These are phyloP conservation scores for Lithophane semibrunnea DNA, from an alignment of 2,888 invertebrate genomes.

Conservation along the genomic window DNA sequence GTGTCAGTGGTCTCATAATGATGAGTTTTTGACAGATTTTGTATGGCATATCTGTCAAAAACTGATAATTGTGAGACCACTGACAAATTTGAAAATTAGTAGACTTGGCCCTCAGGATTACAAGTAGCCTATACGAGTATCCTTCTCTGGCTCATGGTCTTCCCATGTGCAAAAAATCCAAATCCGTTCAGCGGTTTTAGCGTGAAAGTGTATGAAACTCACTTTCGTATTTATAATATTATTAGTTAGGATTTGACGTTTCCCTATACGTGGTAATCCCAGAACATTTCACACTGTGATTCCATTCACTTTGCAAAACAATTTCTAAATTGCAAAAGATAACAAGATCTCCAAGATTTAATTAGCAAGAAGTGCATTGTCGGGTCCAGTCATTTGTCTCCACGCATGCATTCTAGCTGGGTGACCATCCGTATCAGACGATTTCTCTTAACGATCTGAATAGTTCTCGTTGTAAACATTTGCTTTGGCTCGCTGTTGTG, in stretches of 20 bases:
- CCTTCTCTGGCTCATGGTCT: too few species aligned
- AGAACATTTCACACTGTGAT: not conserved
- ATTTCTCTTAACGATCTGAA: slow-evolving; percentile 79
- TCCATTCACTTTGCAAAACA: not conserved
- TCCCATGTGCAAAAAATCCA: too few species aligned
- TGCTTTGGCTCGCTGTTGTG: slow-evolving; percentile 63
- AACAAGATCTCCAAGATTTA: slow-evolving; percentile 13
- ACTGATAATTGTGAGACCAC: too few species aligned
- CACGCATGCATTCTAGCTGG: slow-evolving; percentile 76
- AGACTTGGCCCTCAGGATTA: too few species aligned
- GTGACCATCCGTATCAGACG: slow-evolving; percentile 79
- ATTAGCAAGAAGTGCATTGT: slow-evolving; percentile 55
- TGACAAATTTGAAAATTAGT: too few species aligned
- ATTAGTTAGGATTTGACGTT: not conserved
- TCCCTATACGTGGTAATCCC: not conserved
- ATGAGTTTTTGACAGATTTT: too few species aligned
- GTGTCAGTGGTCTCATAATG: too few species aligned
- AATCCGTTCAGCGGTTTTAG: too few species aligned
- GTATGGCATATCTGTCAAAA: too few species aligned
- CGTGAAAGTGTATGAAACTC: too few species aligned
- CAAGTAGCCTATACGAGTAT: too few species aligned
- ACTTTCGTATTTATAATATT: too few species aligned
- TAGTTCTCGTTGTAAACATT: slow-evolving; percentile 64
- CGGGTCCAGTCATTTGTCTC: slow-evolving; percentile 70
- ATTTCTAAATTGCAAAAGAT: not conserved